Base-by-base conservation (phyloP, 2,797 vertebrate species). In the Pipistrellus pygmaeus region DNA sequence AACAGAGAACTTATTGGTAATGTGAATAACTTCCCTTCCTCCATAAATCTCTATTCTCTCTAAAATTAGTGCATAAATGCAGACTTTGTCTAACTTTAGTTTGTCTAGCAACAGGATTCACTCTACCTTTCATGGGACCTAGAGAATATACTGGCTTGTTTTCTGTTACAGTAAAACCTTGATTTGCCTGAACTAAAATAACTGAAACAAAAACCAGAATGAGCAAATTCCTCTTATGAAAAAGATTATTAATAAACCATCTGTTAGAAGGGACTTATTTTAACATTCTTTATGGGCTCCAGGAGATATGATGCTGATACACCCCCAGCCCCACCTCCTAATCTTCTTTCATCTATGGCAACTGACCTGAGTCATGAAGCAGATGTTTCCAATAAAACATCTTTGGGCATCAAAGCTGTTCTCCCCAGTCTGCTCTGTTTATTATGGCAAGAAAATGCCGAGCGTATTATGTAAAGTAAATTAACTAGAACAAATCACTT, bases 361-460 rank as follows among this genome's bases (percentile, higher is more conserved):
- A 92, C 85, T 76, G 17, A 32, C 32, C 57, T 92, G 44, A 44
- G 8, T 97, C 95, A 95, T 66, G 72, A 85, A 97, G 84, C 95
- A 97, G 92, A 95, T 80, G 46, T 89, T 95, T 60, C 78, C 71
- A 88, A 78, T 96, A 77, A 90, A 85, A 83, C 78, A 76, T 85
- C 66, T 82, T 90, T 76, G 69, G 72, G 90, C 57, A 71, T 85
- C 85, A 55, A 85, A 92, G 44, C 93, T 83, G 87, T 90, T 92
- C 87, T 91, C 32, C n/a, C n/a, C 13, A 23, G 82, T 88, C 69
- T 93, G 64, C 30, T 94, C 85, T 95, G 85, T 94, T 96, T 96
- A 85, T 95, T 92, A 92, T 14, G 11, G 30, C 71, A 85, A 92
- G 92, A 95, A 95, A 96, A 96, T 90, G 38, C 48, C 30, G 83